These are phyloP conservation scores for Typhlomys cinereus DNA, from an alignment of 2,113 vertebrate genomes.

Conservation along the genomic window DNA sequence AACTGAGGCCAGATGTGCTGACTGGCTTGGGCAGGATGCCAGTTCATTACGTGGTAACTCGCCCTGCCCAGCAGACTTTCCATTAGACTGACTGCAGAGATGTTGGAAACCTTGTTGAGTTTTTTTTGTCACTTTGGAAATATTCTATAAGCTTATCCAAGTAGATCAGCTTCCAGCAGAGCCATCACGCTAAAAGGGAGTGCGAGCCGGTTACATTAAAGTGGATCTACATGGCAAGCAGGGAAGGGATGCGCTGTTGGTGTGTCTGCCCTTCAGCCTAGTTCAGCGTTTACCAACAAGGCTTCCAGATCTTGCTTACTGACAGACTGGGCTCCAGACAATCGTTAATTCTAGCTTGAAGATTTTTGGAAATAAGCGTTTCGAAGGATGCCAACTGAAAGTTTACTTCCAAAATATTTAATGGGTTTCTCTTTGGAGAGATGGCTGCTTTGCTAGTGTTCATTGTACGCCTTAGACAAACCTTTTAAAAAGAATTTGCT, in stretches of 20 bases:
- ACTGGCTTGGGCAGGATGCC: background rate
- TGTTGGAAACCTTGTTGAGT: slow-evolving; percentile 23
- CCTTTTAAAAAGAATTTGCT: slow-evolving; percentile 16
- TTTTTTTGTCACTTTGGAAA: slow-evolving; percentile 61
- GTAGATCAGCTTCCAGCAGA: slow-evolving; percentile 62
- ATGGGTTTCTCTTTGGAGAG: slow-evolving; percentile 21
- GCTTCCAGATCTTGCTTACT: slow-evolving; percentile 39
- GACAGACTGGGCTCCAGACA: slow-evolving; percentile 71
- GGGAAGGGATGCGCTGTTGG: slow-evolving; percentile 81
- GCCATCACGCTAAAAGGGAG: slow-evolving; percentile 70
- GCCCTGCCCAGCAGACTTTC: slow-evolving; percentile 24
- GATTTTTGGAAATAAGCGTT: slow-evolving; percentile 72
- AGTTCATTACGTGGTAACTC: background rate
- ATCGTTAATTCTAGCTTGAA: slow-evolving; percentile 66
- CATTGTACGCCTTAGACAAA: background rate
- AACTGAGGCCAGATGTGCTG: slow-evolving; percentile 4
- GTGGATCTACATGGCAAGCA: slow-evolving; percentile 80
- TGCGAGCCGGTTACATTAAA: slow-evolving; percentile 77
- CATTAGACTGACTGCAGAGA: background rate
- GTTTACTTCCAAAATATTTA: slow-evolving; percentile 59
- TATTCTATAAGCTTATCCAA: slow-evolving; percentile 61
- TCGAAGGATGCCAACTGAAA: slow-evolving; percentile 61
- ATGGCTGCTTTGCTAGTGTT: background rate
- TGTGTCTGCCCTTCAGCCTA: slow-evolving; percentile 74
- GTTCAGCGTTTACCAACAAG: slow-evolving; percentile 49